phyloP scores from a whole-genome alignment of 1,140 invertebrate genomes.

The Caenorhabditis inopinata region DNA sequence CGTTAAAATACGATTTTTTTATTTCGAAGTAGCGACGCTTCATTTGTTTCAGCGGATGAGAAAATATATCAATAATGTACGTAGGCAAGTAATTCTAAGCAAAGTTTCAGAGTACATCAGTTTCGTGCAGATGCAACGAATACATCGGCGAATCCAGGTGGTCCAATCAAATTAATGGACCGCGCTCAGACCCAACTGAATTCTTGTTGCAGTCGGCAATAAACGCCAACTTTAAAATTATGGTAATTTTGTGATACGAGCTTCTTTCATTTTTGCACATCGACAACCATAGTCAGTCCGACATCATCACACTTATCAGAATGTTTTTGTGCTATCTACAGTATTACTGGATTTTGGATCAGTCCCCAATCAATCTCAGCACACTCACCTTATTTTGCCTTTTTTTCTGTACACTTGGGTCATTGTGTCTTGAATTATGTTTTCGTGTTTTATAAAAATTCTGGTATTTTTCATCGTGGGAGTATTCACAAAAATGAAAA shows the following conservation, averaged over 20 bases:
- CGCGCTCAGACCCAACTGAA: slow-evolving; percentile 38
- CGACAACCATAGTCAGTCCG: background rate
- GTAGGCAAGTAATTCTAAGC: background rate
- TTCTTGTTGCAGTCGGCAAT: slow-evolving; percentile 38
- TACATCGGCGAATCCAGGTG: background rate
- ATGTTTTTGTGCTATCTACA: background rate
- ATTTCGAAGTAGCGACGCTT: too few relatives aligned
- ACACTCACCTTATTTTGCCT: background rate
- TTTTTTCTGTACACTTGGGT: slow-evolving; percentile 22
- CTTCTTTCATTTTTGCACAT: background rate
- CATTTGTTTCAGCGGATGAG: too few relatives aligned
- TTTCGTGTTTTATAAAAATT: too few relatives aligned
- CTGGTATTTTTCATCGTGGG: too few relatives aligned
- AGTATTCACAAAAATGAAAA: too few relatives aligned
- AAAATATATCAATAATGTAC: too few relatives aligned
- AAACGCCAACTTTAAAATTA: too few relatives aligned
- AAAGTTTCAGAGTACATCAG: slow-evolving; percentile 9
- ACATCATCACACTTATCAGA: background rate
- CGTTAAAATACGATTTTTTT: too few relatives aligned
- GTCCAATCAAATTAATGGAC: slow-evolving; percentile 28
- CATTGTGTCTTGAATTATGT: too few relatives aligned
- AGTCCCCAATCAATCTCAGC: background rate
- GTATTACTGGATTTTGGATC: background rate
- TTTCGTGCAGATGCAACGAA: slow-evolving; percentile 16
- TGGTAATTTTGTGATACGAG: slow-evolving; percentile 29